Percentiles rank a stretch among this genome's conserved stretches.
Conservation (phyloP, 1,140 invertebrate species). For the Drosophila nigromelanica region DNA sequence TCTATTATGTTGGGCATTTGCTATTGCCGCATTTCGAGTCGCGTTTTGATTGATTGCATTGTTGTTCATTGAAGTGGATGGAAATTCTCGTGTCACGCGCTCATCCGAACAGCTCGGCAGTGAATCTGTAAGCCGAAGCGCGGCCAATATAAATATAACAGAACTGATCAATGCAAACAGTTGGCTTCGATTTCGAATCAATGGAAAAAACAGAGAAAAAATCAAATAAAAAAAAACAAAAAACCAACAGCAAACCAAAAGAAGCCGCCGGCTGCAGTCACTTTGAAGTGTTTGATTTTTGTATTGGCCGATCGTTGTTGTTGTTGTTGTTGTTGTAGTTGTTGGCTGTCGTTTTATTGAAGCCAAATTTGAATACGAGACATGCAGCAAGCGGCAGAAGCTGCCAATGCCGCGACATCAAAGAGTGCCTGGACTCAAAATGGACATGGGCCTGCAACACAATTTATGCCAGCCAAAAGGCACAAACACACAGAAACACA, state of each 20-base stretch:
- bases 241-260: conserved; percentile 55
- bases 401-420: conserved; percentile 70
- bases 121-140: conserved; percentile 51
- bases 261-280: conserved; percentile 72
- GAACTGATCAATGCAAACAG: conserved; percentile 72
- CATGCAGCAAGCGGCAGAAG: conserved; percentile 53
- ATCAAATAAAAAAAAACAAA: not conserved
- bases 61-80: conserved; percentile 8
- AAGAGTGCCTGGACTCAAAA: conserved; percentile 82
- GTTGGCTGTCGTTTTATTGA: conserved; percentile 81
- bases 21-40: not conserved
- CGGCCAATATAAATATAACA: conserved; percentile 61
- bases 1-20: not conserved
- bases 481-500: conserved; percentile 20
- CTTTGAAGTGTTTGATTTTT: conserved; percentile 81
- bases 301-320: conserved; percentile 69
- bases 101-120: conserved; percentile 12
- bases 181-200: conserved; percentile 47
- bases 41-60: conserved; percentile 38
- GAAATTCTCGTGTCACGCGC: conserved; percentile 50
- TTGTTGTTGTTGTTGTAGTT: conserved; percentile 51
- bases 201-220: conserved; percentile 21
- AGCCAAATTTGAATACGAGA: conserved; percentile 82
- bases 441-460: conserved; percentile 78
- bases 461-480: conserved; percentile 70